These are phyloP conservation scores for Ispidina lecontei DNA, from an alignment of 2,797 vertebrate genomes.

Conservation along the genomic window DNA sequence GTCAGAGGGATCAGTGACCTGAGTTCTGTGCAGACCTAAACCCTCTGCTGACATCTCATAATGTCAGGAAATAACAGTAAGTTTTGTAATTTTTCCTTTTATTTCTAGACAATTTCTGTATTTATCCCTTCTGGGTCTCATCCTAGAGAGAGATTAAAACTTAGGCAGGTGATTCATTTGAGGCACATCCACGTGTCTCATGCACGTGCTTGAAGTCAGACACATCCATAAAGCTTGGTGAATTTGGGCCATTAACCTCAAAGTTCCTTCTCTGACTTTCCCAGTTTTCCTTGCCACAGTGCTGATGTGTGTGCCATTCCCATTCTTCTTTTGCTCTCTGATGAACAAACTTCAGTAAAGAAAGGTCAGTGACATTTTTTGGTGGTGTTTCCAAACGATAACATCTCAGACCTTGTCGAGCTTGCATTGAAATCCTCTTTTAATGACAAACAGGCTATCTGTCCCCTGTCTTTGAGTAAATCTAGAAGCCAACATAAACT, in stretches of 20 bases:
- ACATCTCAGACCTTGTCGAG: neutral
- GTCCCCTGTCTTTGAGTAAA: neutral
- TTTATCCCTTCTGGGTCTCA: neutral
- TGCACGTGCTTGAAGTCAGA: neutral
- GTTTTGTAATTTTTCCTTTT: neutral
- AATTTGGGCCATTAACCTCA: neutral
- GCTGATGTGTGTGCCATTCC: neutral
- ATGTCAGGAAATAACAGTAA: neutral
- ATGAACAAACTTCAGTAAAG: neutral
- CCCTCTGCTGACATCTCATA: neutral
- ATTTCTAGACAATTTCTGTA: neutral
- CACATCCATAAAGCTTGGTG: neutral
- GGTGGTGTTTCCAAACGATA: neutral
- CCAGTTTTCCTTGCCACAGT: neutral
- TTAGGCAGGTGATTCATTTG: neutral
- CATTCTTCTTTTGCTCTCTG: neutral
- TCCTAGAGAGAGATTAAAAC: neutral
- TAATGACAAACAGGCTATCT: conserved; percentile 22
- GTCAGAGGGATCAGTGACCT: neutral
- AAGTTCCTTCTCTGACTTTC: neutral
- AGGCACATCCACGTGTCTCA: accelerated
- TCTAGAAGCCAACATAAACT: conserved; percentile 16
- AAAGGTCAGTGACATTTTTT: conserved; percentile 19
- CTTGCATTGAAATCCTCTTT: conserved; percentile 36
- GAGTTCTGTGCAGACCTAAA: neutral